A percentile compares a stretch with the other conserved stretches of the same genome.
Evolutionary conservation across 2,888 invertebrate genomes (phyloP).

Genomic region (Drosophila nigritarsus): DNA sequence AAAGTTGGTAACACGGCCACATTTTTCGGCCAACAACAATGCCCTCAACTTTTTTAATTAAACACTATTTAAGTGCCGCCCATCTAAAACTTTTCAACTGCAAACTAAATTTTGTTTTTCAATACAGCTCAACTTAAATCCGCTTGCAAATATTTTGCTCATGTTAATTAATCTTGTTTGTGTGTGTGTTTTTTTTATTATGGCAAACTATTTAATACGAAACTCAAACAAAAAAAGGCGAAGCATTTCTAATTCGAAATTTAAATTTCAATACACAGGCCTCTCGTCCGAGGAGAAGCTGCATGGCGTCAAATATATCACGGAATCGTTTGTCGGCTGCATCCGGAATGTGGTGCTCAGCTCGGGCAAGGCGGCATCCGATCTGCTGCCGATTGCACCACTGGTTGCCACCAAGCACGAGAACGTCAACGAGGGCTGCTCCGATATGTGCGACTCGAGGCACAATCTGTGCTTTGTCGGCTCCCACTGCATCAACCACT

Average conservation of each 20-base stretch:
- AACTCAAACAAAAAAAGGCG: slow-evolving; percentile 4
- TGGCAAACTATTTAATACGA: slow-evolving; percentile 45
- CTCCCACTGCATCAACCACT: slow-evolving; percentile 95
- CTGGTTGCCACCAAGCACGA: slow-evolving; percentile 94
- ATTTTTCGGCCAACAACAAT: background rate
- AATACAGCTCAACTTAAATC: slow-evolving; percentile 49
- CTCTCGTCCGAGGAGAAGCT: slow-evolving; percentile 94
- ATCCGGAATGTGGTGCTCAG: slow-evolving; percentile 94
- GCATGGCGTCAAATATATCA: slow-evolving; percentile 96
- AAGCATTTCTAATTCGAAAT: slow-evolving; percentile 13
- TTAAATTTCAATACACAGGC: slow-evolving; percentile 85
- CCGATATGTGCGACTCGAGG: slow-evolving; percentile 91
- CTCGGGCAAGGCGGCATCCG: slow-evolving; percentile 94
- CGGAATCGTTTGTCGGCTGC: slow-evolving; percentile 96
- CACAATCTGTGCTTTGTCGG: slow-evolving; percentile 95
- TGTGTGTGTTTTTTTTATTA: slow-evolving; percentile 28
- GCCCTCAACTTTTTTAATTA: slow-evolving; percentile 70
- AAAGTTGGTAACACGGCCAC: slow-evolving; percentile 6
- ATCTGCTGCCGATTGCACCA: slow-evolving; percentile 92
- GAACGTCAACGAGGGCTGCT: slow-evolving; percentile 95
- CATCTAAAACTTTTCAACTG: slow-evolving; percentile 62
- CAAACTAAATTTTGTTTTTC: slow-evolving; percentile 62
- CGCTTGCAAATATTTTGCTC: slow-evolving; percentile 66
- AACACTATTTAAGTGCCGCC: slow-evolving; percentile 63
- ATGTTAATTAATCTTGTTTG: slow-evolving; percentile 79